Evolutionary conservation across 2,888 invertebrate genomes (phyloP), one percentile per base, ranked within the genome.

Genomic region (Drosophila picticornis): DNA sequence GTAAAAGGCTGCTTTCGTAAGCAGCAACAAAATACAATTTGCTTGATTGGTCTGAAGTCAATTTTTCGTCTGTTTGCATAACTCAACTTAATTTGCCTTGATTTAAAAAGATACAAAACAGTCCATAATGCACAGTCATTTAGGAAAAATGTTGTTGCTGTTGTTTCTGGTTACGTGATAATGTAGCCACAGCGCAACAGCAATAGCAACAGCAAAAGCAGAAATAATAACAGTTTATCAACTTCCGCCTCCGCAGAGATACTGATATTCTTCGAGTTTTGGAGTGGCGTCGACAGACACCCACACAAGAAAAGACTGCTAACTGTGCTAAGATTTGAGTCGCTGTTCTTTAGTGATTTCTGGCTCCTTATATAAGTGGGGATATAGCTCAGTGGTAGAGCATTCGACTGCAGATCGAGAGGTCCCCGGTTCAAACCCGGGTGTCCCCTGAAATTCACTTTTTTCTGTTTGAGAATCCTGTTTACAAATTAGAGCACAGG

Each of bases 391-490:
- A 88, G 87, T 85, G 87, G 87, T 88, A 88, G 90, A 88, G 87
- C 87, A 90, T 88, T 90, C 90, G 87, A 88, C 87, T 88, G 90
- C 87, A 88, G 87, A 90, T 90, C 87, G 90, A 90, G 88, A 90
- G 90, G 87, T 85, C 88, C 88, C 90, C 86, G 87, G 87, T 87
- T 87, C 87, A 88, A 87, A 88, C 83, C 87, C 87, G 90, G 86
- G 86, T 87, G 87, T 88, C 90, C 90, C 90, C 80, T 77, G 38
- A 22, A 58, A 51, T 2, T 2, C 46, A 50, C 38, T 16, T 72
- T 84, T 84, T 66, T 34, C 22, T 25, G 11, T 43, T 11, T 2
- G 0, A 16, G 7, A 22, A 46, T 25, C 46, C 7, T 46, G 22
- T 16, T 46, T 43, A 6, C 3, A 22, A 43, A 22, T 13, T 22